Evolutionary conservation across 2,113 vertebrate species (phyloP), one percentile per base, ranked within the genome.

Genomic region (Platanista minor): DNA sequence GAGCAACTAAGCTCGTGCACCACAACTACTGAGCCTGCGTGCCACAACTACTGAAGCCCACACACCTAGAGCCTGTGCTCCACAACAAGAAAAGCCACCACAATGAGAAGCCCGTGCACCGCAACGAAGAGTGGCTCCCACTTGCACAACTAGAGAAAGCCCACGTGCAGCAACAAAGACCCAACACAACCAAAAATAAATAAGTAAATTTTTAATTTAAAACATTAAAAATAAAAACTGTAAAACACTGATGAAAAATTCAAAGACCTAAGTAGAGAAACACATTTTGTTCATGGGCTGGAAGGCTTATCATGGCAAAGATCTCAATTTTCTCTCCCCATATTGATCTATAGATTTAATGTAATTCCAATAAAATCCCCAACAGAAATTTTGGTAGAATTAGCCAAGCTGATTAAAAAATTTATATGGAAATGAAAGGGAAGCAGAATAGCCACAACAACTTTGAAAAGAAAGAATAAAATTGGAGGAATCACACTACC

Each of bases 111-210:
- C 52, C 15, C 1, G 1, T 52, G 15, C 52, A 52, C 15, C 5
- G 0, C 52, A 17, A 52, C 0, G 5, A 52, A 0, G 52, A 52
- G 52, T 52, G 15, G 15, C 52, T 17, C 52, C 52, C 52, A 17
- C 52, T 52, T 52, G 1, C 5, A 52, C 52, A 52, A 52, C 52
- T 52, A 52, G 52, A 52, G 15, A 52, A 52, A 52, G 52, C 52
- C 52, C 52, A 52, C 15, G 1, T 1, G 15, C 15, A 52, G 52
- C 15, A 52, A 52, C 15, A 17, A 52, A 52, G 52, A 52, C 52
- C 15, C 52, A 52, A 52, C 15, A 17, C 52, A 52, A 17, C 52
- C 52, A 17, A 52, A 52, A 52, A 17, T 52, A 52, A 52, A 49
- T 14, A 49, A 49, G 5, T 52, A 49, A 15, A 4, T 0, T 17